Base-by-base conservation (phyloP, 2,113 vertebrate species). In the Eudyptes chrysolophus region DNA sequence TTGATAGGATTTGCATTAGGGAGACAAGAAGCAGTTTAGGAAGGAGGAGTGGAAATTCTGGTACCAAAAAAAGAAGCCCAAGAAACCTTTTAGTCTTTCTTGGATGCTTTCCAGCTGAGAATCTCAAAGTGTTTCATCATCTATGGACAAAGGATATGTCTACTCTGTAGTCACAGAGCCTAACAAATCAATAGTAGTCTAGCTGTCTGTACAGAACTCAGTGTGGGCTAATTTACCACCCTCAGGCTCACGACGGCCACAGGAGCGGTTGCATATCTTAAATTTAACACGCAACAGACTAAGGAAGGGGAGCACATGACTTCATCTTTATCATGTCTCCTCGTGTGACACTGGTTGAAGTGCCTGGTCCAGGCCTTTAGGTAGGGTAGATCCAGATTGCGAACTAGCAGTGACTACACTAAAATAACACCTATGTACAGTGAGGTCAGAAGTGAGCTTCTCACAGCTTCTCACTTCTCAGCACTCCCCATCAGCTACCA, bases 1-100 rank as follows among this genome's bases (percentile, higher is more conserved):
- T 94, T 89, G 81, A 93, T 95, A 42, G 72, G 77, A 77, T 93
- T 96, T 97, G 77, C 91, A 95, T 94, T 91, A 95, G 61, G n/a
- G 86, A 91, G 44, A 72, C 11, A 11, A 74, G 61, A 16, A 79
- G 81, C 87, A 61, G 69, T 79, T 88, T 12, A 64, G 62, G 74
- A 58, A 94, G 77, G 68, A 79, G 49, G 34, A 86, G 66, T 72
- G 62, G 71, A 89, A 96, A 93, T 85, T 78, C 89, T 91, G 70
- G 38, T 51, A 82, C 52, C 71, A 74, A 74, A 89, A 93, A 90
- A 79, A 87, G 77, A 75, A 27, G 69, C 48, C 80, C 11, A 4
- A 82, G 57, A 94, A 95, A 55, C 94, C 81, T 94, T 95, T 96
- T 82, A 91, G 84, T 92, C 54, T 69, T 65, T 82, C 72, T 84